A percentile compares a stretch with the other conserved stretches of the same genome.
phyloP scores from a whole-genome alignment of 2,113 vertebrate species.

The Halichoerus grypus region DNA sequence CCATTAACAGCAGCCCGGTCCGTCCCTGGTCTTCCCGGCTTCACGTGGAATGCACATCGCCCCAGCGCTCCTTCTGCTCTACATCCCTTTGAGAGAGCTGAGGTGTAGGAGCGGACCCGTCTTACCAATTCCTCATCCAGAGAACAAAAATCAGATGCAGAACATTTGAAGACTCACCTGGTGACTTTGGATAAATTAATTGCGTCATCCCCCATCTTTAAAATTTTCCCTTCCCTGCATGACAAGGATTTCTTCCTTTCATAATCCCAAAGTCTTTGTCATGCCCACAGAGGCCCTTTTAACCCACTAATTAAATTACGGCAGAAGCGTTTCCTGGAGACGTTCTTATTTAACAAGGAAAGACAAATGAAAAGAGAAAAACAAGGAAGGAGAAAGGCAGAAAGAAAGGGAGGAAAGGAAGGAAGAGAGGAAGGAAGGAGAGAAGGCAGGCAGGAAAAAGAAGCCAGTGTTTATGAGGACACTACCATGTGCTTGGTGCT shows the following conservation, averaged over 20 bases:
- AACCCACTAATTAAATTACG: neutral
- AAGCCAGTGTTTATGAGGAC: neutral
- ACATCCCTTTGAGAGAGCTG: neutral
- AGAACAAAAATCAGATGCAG: neutral
- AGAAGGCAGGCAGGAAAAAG: neutral
- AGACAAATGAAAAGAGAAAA: neutral
- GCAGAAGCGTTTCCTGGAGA: neutral
- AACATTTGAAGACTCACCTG: neutral
- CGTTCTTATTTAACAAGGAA: neutral
- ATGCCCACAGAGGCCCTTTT: neutral
- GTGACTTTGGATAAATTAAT: neutral
- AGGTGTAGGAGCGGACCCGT: neutral
- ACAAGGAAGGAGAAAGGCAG: too few species aligned
- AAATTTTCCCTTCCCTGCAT: neutral
- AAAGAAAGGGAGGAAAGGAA: neutral
- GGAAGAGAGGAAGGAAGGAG: neutral
- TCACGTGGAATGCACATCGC: neutral
- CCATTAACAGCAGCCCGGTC: neutral
- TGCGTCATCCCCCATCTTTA: neutral
- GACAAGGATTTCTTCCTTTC: neutral
- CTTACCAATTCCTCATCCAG: neutral
- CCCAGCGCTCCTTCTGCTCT: accelerated
- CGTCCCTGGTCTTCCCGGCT: neutral
- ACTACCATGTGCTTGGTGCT: accelerated
- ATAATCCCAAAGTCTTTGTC: neutral